phyloP scores from a whole-genome alignment of 2,113 vertebrate genomes.

The Globicephala melas region DNA sequence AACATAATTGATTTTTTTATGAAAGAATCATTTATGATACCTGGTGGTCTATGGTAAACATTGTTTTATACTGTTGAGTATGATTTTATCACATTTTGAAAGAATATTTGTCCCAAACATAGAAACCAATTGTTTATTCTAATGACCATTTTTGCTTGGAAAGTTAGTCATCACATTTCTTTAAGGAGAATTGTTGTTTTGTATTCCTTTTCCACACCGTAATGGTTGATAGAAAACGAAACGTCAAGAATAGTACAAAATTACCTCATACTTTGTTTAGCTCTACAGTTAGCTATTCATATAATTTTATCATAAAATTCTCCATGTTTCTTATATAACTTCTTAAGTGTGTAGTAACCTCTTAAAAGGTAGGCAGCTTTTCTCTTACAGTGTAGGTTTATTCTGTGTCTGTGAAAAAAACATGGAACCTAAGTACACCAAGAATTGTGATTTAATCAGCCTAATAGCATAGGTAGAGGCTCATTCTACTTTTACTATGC shows the following conservation, averaged over 20 bases:
- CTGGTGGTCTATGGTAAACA: neutral
- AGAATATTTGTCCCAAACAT: neutral
- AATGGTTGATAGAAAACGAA: slow-evolving; percentile 11
- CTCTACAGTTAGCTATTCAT: neutral
- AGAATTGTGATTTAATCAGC: neutral
- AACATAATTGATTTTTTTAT: neutral
- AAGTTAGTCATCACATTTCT: neutral
- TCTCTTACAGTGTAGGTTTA: neutral
- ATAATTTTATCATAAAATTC: neutral
- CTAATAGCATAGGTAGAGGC: neutral
- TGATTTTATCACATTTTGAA: slow-evolving; percentile 46
- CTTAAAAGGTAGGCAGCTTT: neutral
- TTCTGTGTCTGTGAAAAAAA: neutral
- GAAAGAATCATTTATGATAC: neutral
- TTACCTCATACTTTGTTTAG: neutral
- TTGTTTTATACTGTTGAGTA: slow-evolving; percentile 12
- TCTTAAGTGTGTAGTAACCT: neutral
- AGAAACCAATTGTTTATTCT: neutral
- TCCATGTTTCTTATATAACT: neutral
- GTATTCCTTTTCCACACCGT: neutral
- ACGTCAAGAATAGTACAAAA: neutral
- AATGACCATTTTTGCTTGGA: neutral
- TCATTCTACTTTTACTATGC: neutral
- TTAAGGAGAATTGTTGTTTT: neutral
- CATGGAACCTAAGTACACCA: neutral